Conservation (phyloP, 2,797 vertebrate genomes). For the Tragopan temminckii region DNA sequence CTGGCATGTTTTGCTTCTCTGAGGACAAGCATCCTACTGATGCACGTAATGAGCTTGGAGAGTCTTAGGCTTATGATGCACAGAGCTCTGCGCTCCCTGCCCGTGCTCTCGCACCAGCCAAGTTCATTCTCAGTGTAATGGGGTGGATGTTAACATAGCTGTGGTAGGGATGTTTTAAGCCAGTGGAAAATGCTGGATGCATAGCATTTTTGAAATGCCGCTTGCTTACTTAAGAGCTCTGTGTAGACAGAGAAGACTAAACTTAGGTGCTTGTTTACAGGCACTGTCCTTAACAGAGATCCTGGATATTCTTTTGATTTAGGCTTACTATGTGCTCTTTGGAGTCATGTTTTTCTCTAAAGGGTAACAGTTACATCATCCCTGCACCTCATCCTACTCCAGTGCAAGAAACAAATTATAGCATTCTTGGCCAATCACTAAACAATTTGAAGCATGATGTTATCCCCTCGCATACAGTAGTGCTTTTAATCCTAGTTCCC, state of each 20-base stretch:
- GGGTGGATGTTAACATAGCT: slow-evolving; percentile 1
- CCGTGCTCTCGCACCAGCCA: not conserved
- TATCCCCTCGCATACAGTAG: not conserved
- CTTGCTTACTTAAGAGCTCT: not conserved
- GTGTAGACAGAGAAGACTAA: not conserved
- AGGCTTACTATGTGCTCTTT: not conserved
- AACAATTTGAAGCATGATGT: not conserved
- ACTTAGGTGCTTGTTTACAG: not conserved
- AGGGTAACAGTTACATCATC: not conserved
- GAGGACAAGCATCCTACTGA: accelerated
- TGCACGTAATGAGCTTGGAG: not conserved
- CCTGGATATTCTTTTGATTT: not conserved
- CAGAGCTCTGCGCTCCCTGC: not conserved
- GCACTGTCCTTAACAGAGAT: not conserved
- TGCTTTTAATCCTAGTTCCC: not conserved
- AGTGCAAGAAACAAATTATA: not conserved
- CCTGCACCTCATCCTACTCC: not conserved
- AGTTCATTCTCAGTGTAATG: not conserved
- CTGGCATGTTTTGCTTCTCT: accelerated
- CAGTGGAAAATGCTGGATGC: not conserved
- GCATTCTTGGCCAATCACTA: not conserved
- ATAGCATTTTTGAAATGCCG: not conserved
- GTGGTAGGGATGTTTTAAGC: not conserved
- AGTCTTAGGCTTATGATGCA: not conserved
- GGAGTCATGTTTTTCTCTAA: not conserved